phyloP scores from a whole-genome alignment of 2,113 vertebrate genomes.

The Calonectris borealis region DNA sequence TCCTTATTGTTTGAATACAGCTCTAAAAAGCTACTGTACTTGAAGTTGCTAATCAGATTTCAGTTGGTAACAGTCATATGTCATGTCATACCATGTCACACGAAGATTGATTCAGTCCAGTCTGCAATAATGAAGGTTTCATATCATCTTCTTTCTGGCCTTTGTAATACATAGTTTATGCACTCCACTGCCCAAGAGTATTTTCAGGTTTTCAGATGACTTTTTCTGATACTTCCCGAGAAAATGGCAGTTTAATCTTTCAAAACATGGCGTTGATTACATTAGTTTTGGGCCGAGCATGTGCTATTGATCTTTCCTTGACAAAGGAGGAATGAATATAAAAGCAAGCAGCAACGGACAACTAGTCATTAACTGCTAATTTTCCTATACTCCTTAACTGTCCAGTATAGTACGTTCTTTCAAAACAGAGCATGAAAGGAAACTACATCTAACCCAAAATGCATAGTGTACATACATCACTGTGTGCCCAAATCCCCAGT shows the following conservation, averaged over 20 bases:
- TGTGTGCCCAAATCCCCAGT: neutral
- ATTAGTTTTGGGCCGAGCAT: neutral
- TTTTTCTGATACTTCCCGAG: neutral
- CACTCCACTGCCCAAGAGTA: neutral
- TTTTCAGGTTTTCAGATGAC: neutral
- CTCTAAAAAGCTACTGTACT: constrained; percentile 46
- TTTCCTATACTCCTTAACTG: neutral
- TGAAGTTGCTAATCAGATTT: constrained; percentile 18
- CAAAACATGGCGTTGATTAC: neutral
- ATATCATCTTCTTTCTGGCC: neutral
- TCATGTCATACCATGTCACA: neutral
- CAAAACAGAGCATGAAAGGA: neutral
- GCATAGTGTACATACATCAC: neutral
- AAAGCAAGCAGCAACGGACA: neutral
- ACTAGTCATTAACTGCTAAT: neutral
- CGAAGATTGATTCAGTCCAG: neutral
- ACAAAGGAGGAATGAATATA: neutral
- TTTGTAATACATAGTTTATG: neutral
- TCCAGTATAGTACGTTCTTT: neutral
- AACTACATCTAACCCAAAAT: neutral
- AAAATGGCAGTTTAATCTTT: neutral
- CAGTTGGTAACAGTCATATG: neutral
- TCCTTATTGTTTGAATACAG: constrained; percentile 4
- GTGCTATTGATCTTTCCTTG: neutral
- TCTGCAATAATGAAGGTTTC: neutral